These are phyloP conservation scores for Platanista minor DNA, from an alignment of 2,113 vertebrate species.

Conservation along the genomic window DNA sequence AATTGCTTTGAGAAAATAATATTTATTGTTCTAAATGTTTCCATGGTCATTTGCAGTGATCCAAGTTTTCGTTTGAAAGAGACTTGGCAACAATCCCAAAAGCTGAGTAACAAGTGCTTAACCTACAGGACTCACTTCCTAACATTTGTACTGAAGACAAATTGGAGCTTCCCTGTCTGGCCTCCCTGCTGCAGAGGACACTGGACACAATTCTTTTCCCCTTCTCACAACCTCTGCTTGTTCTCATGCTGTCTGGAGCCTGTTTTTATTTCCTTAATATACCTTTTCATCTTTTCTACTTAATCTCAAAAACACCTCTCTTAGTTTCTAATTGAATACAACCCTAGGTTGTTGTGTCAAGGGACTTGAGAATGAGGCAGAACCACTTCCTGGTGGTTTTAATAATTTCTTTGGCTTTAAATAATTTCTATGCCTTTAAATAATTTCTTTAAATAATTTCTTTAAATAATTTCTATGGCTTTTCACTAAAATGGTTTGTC, in stretches of 20 bases:
- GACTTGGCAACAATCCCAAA: not conserved
- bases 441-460: not conserved
- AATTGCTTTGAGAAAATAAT: slow-evolving; percentile 8
- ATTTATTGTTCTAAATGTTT: not conserved
- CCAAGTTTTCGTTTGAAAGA: not conserved
- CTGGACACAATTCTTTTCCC: not conserved
- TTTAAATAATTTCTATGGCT: not conserved
- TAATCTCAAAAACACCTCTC: not conserved
- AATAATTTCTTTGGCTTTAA: too few relatives aligned
- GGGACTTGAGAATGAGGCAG: not conserved
- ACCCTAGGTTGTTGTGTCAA: not conserved
- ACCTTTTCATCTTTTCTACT: not conserved
- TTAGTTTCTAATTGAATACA: not conserved
- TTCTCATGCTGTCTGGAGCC: not conserved
- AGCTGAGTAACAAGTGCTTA: not conserved
- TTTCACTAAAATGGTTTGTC: not conserved
- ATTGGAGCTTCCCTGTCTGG: not conserved
- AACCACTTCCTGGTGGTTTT: not conserved
- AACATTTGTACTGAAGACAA: not conserved
- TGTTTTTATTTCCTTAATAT: not conserved
- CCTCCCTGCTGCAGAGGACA: not conserved
- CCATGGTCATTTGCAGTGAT: not conserved
- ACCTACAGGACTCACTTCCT: not conserved
- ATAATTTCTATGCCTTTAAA: not conserved
- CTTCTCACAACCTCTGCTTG: not conserved